Percentiles rank a stretch among this genome's conserved stretches.
These are phyloP conservation scores for Eretmochelys imbricata DNA, from an alignment of 2,113 vertebrate genomes.

Conservation along the genomic window DNA sequence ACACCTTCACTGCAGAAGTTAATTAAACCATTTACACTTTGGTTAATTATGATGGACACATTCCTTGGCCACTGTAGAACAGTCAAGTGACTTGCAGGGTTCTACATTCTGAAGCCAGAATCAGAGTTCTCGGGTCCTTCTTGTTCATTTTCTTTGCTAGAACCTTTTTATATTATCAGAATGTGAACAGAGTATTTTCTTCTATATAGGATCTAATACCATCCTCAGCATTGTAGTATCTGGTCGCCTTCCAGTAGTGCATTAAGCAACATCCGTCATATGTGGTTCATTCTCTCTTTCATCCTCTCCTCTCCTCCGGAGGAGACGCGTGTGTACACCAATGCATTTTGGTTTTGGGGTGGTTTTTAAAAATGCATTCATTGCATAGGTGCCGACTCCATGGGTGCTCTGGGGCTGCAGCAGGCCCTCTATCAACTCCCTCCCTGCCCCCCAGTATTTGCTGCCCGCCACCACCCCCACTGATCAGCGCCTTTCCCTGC, in stretches of 20 bases:
- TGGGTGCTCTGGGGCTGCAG: too few species aligned
- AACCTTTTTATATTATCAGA: background rate
- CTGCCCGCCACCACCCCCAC: too few species aligned
- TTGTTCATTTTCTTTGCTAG: background rate
- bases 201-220: background rate
- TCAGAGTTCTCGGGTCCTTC: background rate
- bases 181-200: background rate
- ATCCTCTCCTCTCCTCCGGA: too few species aligned
- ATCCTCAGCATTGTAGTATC: background rate
- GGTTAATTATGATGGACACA: background rate
- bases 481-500: too few species aligned
- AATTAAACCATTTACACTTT: background rate
- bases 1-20: background rate
- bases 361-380: background rate
- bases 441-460: too few species aligned
- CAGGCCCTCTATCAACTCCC: too few species aligned
- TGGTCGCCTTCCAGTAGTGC: background rate
- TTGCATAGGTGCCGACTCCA: too few species aligned
- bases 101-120: background rate
- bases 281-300: background rate
- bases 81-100: background rate
- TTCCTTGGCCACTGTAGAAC: background rate
- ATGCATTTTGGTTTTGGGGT: background rate
- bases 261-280: background rate
- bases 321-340: too few species aligned